Evolutionary conservation across 2,797 vertebrate species (phyloP).

Genomic region (Pristis pectinata): DNA sequence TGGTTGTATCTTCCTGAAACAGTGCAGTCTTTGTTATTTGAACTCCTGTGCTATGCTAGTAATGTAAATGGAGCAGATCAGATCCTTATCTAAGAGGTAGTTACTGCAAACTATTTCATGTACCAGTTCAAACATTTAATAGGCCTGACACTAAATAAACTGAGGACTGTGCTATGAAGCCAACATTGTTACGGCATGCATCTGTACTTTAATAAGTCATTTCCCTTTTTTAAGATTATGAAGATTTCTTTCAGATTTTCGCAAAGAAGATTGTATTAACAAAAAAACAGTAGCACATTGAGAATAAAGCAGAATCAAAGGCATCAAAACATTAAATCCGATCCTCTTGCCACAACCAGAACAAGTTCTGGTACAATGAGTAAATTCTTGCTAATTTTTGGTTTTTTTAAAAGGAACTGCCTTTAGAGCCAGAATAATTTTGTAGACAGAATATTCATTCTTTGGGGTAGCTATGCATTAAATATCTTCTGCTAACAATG

Average conservation of each 20-base stretch:
- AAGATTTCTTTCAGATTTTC: neutral
- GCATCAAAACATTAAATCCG: neutral
- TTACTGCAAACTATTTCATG: neutral
- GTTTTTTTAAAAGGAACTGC: neutral
- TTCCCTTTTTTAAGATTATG: neutral
- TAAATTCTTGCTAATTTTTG: neutral
- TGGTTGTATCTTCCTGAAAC: neutral
- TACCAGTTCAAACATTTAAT: neutral
- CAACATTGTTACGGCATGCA: neutral
- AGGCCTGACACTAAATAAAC: neutral
- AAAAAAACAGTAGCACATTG: neutral
- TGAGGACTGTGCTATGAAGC: neutral
- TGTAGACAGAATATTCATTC: neutral
- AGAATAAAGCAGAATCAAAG: neutral
- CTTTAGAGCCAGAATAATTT: neutral
- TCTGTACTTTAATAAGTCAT: neutral
- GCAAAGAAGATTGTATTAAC: neutral
- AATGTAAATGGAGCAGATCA: conserved; percentile 1
- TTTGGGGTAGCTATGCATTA: neutral
- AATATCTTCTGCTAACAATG: neutral
- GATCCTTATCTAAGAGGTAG: neutral
- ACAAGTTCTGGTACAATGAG: neutral
- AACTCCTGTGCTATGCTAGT: neutral
- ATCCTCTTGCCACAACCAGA: neutral
- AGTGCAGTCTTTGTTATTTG: neutral